Evolutionary conservation across 2,113 vertebrate species (phyloP), one percentile per base, ranked within the genome.

Genomic region (Tricholaema leucomelas): DNA sequence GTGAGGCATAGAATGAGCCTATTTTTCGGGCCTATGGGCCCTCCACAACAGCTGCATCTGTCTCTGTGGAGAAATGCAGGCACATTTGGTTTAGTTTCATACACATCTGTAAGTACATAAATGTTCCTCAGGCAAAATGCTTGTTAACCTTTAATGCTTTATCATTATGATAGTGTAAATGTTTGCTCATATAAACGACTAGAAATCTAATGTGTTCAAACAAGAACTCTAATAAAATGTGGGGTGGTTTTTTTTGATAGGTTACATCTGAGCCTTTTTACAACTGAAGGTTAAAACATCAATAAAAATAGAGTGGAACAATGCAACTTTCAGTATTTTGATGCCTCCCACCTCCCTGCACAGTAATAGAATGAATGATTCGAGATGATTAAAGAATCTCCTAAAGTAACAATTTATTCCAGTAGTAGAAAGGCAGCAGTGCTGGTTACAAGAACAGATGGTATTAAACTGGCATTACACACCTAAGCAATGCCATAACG

Each of bases 101-200:
- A 71, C 80, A 54, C 65, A 60, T 80, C 25, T 93, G 33, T 74
- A 88, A 83, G 58, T 54, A 56, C 54, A 40, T 72, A 91, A 85
- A 38, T 50, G 76, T 75, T 91, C 85, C 77, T 96, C 48, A 31
- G 94, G 93, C 87, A 91, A 73, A 93, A 73, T 61, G 15, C 48
- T 81, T 85, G 28, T 88, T 91, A 94, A 75, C n/a, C 38, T 75
- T 88, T 65, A 86, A 31, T 94, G 59, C 84, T 81, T 44, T 36
- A 72, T 88, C 10, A 1, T 88, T 88, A 81, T 18, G 38, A 54
- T 59, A 54, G 58, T 52, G 44, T 46, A 67, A 72, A 48, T 70
- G 30, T 83, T 89, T 90, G 44, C 54, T 44, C 46, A 27, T 48
- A 75, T 27, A 84, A 75, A 67, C 88, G 58, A 58, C 50, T 72